A percentile compares a stretch with the other conserved stretches of the same genome.
These are phyloP conservation scores for Lasioglossum oenotherae DNA, from an alignment of 2,888 invertebrate genomes.

Conservation along the genomic window DNA sequence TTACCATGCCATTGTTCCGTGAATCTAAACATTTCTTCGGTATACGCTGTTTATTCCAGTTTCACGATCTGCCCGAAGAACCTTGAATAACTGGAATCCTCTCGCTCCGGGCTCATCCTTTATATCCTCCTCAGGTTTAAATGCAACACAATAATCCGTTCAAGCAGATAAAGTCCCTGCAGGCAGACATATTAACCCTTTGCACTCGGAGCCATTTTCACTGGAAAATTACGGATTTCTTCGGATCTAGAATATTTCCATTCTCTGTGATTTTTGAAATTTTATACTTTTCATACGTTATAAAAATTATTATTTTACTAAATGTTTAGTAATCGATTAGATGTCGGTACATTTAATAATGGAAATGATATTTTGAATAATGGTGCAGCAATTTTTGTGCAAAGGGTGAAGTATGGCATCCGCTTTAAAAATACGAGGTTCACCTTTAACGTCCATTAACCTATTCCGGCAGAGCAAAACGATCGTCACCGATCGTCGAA, in stretches of 20 bases:
- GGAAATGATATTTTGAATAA: too few relatives aligned
- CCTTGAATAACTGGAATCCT: neutral
- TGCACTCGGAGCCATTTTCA: too few relatives aligned
- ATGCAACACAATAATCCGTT: neutral
- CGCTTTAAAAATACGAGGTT: neutral
- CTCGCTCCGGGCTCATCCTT: neutral
- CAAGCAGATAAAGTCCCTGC: neutral
- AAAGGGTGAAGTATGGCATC: too few relatives aligned
- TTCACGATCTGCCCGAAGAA: neutral
- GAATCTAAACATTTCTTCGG: slow-evolving; percentile 4
- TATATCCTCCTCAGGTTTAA: neutral
- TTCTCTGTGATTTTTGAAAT: too few relatives aligned
- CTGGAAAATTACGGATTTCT: too few relatives aligned
- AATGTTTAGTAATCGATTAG: too few relatives aligned
- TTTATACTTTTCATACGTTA: too few relatives aligned
- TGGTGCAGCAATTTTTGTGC: too few relatives aligned
- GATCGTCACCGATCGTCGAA: neutral
- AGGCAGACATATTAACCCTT: neutral
- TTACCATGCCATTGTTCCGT: slow-evolving; percentile 4
- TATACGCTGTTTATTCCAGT: neutral
- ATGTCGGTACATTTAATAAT: too few relatives aligned
- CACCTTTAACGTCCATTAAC: neutral
- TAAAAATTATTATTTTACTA: too few relatives aligned
- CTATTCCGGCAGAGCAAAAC: neutral
- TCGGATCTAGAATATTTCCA: too few relatives aligned